phyloP scores from a whole-genome alignment of 2,888 invertebrate species.

The Schrankia costaestrigalis region DNA sequence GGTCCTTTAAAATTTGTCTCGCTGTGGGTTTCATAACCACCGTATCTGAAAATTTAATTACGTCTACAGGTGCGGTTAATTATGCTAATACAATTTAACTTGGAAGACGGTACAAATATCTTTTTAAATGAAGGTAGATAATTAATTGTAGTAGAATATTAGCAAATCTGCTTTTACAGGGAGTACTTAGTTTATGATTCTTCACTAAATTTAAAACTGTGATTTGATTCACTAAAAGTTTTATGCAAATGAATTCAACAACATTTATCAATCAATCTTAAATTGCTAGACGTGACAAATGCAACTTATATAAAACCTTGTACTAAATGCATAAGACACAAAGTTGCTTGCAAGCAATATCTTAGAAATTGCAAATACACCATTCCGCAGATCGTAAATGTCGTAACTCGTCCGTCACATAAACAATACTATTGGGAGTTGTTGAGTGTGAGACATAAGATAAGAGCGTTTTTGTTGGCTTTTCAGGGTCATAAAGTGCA shows the following conservation, averaged over 20 bases:
- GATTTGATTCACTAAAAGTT: conserved; percentile 29
- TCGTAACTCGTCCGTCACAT: conserved; percentile 56
- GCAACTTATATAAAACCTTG: conserved; percentile 13
- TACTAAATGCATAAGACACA: conserved; percentile 20
- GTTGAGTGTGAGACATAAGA: conserved; percentile 18
- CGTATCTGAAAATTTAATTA: not conserved
- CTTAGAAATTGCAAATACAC: conserved; percentile 52
- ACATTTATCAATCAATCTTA: conserved; percentile 36
- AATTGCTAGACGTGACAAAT: conserved; percentile 18
- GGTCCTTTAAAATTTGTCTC: not conserved
- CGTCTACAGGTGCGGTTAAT: too few species aligned
- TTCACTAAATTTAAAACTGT: conserved; percentile 18
- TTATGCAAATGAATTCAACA: conserved; percentile 37
- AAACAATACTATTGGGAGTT: conserved; percentile 46
- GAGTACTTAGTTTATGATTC: conserved; percentile 1
- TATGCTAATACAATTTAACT: too few species aligned
- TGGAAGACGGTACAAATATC: too few species aligned
- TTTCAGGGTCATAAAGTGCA: not conserved
- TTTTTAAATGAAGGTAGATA: too few species aligned
- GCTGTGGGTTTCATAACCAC: not conserved
- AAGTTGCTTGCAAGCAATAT: conserved; percentile 24
- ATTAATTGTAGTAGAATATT: too few species aligned
- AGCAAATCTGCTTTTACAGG: too few species aligned
- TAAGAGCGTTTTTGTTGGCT: conserved; percentile 6
- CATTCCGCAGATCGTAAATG: conserved; percentile 47